phyloP scores from a whole-genome alignment of 2,888 invertebrate genomes.

The Catocala fraxini region DNA sequence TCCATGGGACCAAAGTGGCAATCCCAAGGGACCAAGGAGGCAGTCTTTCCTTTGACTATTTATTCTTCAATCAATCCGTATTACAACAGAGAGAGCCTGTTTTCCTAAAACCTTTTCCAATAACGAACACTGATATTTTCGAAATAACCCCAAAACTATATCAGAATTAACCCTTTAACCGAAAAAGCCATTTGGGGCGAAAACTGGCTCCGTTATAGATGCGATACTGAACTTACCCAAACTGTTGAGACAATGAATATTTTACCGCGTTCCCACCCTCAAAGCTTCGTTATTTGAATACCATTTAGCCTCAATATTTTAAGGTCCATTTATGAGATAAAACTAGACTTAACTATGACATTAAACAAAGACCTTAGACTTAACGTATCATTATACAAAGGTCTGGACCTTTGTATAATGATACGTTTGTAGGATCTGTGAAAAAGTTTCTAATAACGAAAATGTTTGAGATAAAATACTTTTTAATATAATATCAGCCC shows the following conservation, averaged over 20 bases:
- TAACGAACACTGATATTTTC: neutral
- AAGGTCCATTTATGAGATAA: slow-evolving; percentile 17
- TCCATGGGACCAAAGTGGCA: no score
- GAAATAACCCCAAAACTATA: neutral
- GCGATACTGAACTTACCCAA: slow-evolving; percentile 21
- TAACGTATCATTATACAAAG: no score
- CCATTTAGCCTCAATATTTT: slow-evolving; percentile 15
- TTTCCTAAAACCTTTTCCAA: no score
- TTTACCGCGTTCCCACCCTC: slow-evolving; percentile 25
- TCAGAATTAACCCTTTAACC: slow-evolving; percentile 17
- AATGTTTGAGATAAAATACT: slow-evolving; percentile 3
- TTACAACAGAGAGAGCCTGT: no score
- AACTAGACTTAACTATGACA: slow-evolving; percentile 11
- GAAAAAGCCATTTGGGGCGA: slow-evolving; percentile 15
- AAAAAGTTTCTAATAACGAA: slow-evolving; percentile 10
- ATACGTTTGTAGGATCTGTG: neutral
- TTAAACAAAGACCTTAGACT: no score
- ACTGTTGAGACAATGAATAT: slow-evolving; percentile 45
- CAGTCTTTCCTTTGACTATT: no score
- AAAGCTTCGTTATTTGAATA: slow-evolving; percentile 37
- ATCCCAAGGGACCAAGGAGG: no score
- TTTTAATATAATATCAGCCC: no score
- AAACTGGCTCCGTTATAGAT: slow-evolving; percentile 27
- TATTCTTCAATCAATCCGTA: no score
- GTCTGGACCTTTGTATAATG: slow-evolving; percentile 7